Evolutionary conservation across 1,140 invertebrate species (phyloP).

Genomic region (Phortica variegata): DNA sequence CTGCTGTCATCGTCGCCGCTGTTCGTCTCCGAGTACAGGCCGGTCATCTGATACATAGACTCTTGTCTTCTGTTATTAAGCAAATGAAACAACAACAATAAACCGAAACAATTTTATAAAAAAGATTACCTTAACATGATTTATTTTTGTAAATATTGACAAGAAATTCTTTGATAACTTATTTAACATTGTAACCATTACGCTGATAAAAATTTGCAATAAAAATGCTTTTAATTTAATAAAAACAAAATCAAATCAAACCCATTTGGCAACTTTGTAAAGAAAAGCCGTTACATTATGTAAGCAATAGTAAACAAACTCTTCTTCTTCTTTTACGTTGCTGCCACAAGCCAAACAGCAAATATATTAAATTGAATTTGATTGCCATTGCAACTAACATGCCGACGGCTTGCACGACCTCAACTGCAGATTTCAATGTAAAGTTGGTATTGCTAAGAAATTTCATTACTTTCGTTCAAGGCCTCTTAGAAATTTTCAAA

Average conservation of each 20-base stretch:
- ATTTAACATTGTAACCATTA: neutral
- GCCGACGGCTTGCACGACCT: neutral
- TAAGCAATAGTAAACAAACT: conserved; percentile 2
- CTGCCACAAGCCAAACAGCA: too few relatives aligned
- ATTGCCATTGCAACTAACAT: neutral
- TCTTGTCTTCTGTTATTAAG: conserved; percentile 70
- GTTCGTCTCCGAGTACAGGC: conserved; percentile 74
- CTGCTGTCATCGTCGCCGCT: conserved; percentile 61
- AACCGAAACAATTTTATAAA: conserved; percentile 15
- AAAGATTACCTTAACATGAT: conserved; percentile 1
- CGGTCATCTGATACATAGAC: conserved; percentile 84
- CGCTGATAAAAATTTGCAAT: neutral
- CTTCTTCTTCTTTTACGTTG: neutral
- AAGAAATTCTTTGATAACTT: conserved; percentile 17
- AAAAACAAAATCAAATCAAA: conserved; percentile 2
- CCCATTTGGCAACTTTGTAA: neutral
- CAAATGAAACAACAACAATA: neutral
- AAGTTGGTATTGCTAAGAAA: neutral
- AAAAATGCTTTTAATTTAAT: neutral
- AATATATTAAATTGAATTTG: neutral
- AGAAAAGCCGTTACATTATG: neutral
- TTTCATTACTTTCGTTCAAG: too few relatives aligned
- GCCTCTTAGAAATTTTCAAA: too few relatives aligned
- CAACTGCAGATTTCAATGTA: neutral
- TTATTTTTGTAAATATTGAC: neutral